phyloP scores from a whole-genome alignment of 2,888 invertebrate species.

The Nephrotoma guestfalica region DNA sequence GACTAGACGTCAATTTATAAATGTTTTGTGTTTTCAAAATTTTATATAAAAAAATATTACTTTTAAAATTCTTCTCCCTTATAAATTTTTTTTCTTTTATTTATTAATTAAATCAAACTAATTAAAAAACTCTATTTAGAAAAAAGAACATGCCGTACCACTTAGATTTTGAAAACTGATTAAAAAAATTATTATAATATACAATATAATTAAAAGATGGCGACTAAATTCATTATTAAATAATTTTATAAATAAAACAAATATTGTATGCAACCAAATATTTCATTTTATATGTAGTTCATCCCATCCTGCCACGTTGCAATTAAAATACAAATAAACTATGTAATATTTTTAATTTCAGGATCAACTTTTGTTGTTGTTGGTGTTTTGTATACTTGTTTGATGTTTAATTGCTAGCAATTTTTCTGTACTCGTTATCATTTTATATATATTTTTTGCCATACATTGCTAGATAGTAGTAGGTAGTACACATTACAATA shows the following conservation, averaged over 20 bases:
- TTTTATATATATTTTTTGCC: background rate
- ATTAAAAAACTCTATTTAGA: background rate
- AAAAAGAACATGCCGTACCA: background rate
- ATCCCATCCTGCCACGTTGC: background rate
- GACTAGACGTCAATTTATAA: background rate
- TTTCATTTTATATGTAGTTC: background rate
- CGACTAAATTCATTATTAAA: background rate
- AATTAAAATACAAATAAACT: background rate
- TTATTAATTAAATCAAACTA: background rate
- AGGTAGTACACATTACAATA: background rate
- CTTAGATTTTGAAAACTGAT: background rate
- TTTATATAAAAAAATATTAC: background rate
- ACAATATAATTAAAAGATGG: background rate
- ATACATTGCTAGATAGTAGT: background rate
- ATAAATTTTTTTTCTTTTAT: background rate
- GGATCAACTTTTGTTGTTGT: background rate
- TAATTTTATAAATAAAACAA: background rate
- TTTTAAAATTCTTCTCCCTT: background rate
- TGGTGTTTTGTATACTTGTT: background rate
- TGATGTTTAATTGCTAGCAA: background rate
- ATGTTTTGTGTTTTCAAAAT: too few species aligned
- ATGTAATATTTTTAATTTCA: background rate
- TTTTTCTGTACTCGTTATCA: background rate
- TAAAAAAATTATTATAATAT: background rate
- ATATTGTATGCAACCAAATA: background rate